Evolutionary conservation across 2,888 invertebrate genomes (phyloP).

Genomic region (Hirtodrosophila duncani): DNA sequence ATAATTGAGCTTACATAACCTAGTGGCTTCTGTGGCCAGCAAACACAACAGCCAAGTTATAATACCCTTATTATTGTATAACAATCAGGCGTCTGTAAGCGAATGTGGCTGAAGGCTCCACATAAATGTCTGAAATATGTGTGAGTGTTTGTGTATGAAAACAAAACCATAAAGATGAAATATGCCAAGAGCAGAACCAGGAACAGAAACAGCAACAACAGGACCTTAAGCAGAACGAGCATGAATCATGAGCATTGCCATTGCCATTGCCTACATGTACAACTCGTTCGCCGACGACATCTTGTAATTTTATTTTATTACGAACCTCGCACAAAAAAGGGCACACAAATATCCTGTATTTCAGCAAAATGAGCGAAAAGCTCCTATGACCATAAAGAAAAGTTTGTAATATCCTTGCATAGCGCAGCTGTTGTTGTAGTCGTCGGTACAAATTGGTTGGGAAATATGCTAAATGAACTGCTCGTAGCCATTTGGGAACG

Average conservation of each 20-base stretch:
- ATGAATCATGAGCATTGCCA: no score
- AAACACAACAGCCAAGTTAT: no score
- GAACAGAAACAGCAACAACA: not conserved
- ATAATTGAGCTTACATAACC: no score
- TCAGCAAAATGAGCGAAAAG: conserved; percentile 21
- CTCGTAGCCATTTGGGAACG: conserved; percentile 1
- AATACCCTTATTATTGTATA: no score
- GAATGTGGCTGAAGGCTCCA: conserved; percentile 17
- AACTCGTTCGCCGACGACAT: conserved; percentile 37
- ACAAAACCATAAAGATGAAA: conserved; percentile 38
- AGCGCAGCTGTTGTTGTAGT: conserved; percentile 11
- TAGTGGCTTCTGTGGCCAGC: no score
- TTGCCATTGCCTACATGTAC: conserved; percentile 31
- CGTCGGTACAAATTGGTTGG: conserved; percentile 33
- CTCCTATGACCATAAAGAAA: conserved; percentile 36
- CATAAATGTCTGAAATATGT: conserved; percentile 36
- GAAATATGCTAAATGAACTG: conserved; percentile 40
- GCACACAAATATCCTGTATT: conserved; percentile 11
- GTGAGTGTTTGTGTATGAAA: conserved; percentile 21
- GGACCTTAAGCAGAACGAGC: no score
- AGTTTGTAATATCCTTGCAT: conserved; percentile 39
- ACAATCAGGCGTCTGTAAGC: not conserved
- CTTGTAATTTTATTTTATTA: conserved; percentile 58
- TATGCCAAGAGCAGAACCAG: conserved; percentile 24
- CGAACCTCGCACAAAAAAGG: conserved; percentile 5